A percentile compares a stretch with the other conserved stretches of the same genome.
Conservation (phyloP, 1,140 invertebrate genomes). For the Venturia canescens region DNA sequence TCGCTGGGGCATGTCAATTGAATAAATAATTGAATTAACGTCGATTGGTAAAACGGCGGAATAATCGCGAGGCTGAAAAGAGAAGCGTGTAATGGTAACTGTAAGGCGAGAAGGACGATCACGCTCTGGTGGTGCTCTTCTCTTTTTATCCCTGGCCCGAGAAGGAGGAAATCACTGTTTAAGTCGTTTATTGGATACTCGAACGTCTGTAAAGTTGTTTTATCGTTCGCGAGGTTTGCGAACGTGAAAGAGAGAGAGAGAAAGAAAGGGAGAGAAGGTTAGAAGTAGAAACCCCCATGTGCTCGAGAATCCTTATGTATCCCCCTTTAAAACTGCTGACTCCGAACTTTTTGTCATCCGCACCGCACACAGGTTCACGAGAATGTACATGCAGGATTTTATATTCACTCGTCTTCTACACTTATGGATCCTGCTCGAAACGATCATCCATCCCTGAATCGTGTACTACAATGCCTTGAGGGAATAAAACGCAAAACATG, state of each 20-base stretch:
- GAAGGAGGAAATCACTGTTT: neutral
- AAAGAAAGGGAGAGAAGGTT: neutral
- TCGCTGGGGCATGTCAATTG: too few species aligned
- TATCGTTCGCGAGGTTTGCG: neutral
- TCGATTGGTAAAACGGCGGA: too few species aligned
- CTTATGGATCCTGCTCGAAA: neutral
- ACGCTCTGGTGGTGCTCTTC: neutral
- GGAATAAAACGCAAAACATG: neutral
- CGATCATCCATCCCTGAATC: neutral
- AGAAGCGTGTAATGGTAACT: too few species aligned
- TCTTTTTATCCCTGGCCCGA: neutral
- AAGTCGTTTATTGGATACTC: constrained; percentile 17
- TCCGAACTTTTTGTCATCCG: neutral
- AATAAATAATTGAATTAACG: too few species aligned
- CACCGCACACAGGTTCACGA: neutral
- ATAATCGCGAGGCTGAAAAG: too few species aligned
- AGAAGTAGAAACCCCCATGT: neutral
- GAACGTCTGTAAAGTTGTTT: constrained; percentile 14
- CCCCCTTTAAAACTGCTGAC: constrained; percentile 6
- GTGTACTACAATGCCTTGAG: neutral
- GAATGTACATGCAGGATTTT: neutral
- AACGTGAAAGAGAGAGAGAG: neutral
- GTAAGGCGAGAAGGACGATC: neutral
- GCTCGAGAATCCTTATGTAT: neutral
- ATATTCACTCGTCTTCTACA: neutral